A percentile compares a stretch with the other conserved stretches of the same genome.
These are phyloP conservation scores for Hypotaenidia philippensis DNA, from an alignment of 2,797 vertebrate genomes.

Conservation along the genomic window DNA sequence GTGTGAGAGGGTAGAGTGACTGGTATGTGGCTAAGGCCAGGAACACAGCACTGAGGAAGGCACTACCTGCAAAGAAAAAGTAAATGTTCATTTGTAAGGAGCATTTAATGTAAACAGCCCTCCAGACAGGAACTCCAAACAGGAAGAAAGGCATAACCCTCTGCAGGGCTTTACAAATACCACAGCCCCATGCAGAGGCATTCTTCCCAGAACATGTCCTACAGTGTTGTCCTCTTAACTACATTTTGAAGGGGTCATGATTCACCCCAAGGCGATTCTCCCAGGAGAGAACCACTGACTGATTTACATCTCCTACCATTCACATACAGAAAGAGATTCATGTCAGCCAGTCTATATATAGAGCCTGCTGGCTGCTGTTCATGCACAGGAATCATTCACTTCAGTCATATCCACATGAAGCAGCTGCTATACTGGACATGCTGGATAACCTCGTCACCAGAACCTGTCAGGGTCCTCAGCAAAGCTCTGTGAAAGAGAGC, in stretches of 20 bases:
- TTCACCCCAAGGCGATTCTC: neutral
- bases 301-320: neutral
- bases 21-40: slow-evolving; percentile 96
- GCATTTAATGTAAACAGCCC: neutral
- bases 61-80: slow-evolving; percentile 85
- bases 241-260: neutral
- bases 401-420: neutral
- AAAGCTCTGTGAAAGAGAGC: neutral
- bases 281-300: neutral
- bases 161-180: neutral
- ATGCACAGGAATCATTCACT: neutral
- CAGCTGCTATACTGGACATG: neutral
- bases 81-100: neutral
- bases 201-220: neutral
- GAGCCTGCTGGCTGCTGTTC: neutral
- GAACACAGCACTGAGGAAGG: slow-evolving; percentile 93
- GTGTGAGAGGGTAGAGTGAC: slow-evolving; percentile 92
- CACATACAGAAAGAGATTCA: neutral
- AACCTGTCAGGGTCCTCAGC: neutral
- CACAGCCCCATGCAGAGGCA: neutral
- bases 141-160: neutral
- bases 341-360: neutral
- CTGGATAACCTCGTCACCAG: neutral
- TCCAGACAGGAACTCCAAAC: neutral
- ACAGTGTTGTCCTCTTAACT: neutral